These are phyloP conservation scores for Collichthys lucidus DNA, from an alignment of 2,113 vertebrate species.

Conservation along the genomic window DNA sequence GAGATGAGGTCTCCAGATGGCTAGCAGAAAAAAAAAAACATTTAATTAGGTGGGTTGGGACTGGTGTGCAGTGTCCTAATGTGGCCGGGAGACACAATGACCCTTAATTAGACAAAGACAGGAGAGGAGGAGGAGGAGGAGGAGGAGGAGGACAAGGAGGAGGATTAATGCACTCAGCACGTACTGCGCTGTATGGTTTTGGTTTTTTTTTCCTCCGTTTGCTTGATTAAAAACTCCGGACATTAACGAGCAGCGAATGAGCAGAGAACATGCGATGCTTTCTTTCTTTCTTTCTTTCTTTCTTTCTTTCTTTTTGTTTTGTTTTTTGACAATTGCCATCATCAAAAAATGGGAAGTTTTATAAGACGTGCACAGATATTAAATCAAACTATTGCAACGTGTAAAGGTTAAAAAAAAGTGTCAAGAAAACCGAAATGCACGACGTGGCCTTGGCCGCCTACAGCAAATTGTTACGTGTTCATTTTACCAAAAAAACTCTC, in stretches of 20 bases:
- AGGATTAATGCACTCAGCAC: constrained; percentile 73
- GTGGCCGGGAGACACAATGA: constrained; percentile 79
- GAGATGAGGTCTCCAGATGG: constrained; percentile 79
- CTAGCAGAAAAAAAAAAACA: constrained; percentile 65
- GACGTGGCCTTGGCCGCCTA: background rate
- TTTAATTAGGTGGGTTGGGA: constrained; percentile 80
- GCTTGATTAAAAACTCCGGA: constrained; percentile 76
- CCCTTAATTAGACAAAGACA: constrained; percentile 82
- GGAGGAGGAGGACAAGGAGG: constrained; percentile 32
- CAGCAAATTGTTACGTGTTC: background rate
- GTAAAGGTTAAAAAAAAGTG: background rate
- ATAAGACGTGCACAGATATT: background rate
- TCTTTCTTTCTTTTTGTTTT: background rate
- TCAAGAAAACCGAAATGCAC: background rate
- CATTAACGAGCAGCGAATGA: constrained; percentile 62
- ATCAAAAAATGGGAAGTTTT: constrained; percentile 6
- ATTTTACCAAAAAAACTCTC: constrained; percentile 20
- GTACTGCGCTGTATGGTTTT: constrained; percentile 35
- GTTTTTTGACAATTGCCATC: constrained; percentile 48
- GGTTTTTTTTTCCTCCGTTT: constrained; percentile 12
- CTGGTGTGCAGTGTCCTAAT: constrained; percentile 70
- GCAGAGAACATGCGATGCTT: constrained; percentile 36
- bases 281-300: background rate
- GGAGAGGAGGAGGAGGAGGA: constrained; percentile 42
- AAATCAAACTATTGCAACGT: background rate